Percentiles rank a stretch among this genome's conserved stretches.
These are phyloP conservation scores for Pterocles burchelli DNA, from an alignment of 2,113 vertebrate genomes.

Conservation along the genomic window DNA sequence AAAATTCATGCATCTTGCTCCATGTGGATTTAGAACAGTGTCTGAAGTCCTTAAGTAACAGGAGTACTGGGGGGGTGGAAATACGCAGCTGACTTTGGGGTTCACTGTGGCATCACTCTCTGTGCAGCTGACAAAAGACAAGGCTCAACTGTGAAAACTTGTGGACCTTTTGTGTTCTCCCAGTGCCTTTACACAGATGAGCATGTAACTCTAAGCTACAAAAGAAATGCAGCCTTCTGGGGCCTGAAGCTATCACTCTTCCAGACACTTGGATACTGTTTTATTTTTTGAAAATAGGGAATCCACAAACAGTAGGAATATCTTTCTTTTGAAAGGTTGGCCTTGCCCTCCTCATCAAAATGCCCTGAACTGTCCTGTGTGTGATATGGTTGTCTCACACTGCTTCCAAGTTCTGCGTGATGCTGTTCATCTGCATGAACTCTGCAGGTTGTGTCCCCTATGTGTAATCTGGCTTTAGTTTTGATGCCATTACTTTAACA, in stretches of 20 bases:
- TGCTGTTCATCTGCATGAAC: neutral
- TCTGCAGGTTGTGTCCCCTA: neutral
- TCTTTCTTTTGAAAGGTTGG: neutral
- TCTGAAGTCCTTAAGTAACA: neutral
- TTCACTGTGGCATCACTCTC: neutral
- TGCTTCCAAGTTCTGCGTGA: neutral
- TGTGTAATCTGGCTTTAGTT: neutral
- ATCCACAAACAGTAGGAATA: no score
- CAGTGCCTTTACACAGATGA: neutral
- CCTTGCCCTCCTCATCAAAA: neutral
- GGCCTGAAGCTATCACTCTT: neutral
- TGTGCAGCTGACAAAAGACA: neutral
- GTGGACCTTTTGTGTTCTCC: neutral
- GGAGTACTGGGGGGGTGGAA: neutral
- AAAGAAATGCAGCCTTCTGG: neutral
- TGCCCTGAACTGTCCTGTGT: neutral
- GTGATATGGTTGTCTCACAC: accelerated
- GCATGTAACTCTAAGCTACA: neutral
- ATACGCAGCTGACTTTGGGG: neutral
- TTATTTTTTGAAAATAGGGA: neutral
- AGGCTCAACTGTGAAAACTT: neutral
- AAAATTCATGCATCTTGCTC: neutral
- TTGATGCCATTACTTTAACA: neutral
- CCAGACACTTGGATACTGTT: neutral
- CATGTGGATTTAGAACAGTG: neutral